phyloP scores from a whole-genome alignment of 2,888 invertebrate species.

The Rhyacophila evoluta region DNA sequence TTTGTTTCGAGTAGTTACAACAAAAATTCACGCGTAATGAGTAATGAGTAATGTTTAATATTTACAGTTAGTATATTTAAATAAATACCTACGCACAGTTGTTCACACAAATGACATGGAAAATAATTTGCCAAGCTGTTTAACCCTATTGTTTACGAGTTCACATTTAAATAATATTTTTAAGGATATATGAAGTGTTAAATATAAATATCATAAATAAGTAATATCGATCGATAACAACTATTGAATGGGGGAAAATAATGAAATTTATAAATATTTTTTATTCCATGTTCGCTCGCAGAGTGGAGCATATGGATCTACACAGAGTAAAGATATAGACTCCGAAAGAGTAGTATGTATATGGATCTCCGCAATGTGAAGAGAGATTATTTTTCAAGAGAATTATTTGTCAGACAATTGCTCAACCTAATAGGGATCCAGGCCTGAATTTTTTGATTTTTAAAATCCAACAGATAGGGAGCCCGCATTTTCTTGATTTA shows the following conservation, averaged over 20 bases:
- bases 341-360: too few species aligned
- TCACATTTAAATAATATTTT: not conserved
- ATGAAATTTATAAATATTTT: not conserved
- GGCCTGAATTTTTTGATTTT: too few species aligned
- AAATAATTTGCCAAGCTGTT: constrained; percentile 20
- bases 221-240: not conserved
- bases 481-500: too few species aligned
- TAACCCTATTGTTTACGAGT: not conserved
- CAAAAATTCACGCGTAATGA: constrained; percentile 46
- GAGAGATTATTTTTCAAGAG: too few species aligned
- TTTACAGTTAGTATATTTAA: not conserved
- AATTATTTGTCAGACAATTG: too few species aligned
- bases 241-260: not conserved
- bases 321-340: too few species aligned
- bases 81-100: constrained; percentile 25
- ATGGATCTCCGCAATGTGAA: too few species aligned
- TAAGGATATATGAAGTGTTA: not conserved
- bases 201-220: too few species aligned
- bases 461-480: too few species aligned
- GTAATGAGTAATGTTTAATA: constrained; percentile 33
- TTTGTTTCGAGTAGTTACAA: constrained; percentile 52
- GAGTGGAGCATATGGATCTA: too few species aligned
- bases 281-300: too few species aligned
- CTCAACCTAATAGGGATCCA: too few species aligned
- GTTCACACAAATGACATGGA: not conserved